A percentile compares a stretch with the other conserved stretches of the same genome.
phyloP scores from a whole-genome alignment of 1,140 invertebrate species.

The Melanaphis sacchari region DNA sequence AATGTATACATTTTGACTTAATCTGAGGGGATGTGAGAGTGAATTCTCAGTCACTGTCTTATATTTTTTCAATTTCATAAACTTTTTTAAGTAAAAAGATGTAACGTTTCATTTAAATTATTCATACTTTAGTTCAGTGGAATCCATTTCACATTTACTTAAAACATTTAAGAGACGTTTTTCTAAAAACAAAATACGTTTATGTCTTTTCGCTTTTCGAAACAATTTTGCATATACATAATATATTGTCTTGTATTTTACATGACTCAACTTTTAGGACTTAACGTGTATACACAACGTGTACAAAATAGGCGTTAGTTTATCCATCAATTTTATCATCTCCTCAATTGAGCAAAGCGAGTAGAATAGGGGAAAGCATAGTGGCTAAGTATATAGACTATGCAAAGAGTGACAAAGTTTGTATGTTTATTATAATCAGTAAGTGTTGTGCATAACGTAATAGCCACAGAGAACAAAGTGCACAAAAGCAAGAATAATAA shows the following conservation, averaged over 20 bases:
- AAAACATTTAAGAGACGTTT: background rate
- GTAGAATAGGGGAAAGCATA: background rate
- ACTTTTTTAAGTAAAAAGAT: background rate
- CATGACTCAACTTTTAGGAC: background rate
- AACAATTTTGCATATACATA: background rate
- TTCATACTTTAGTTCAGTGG: background rate
- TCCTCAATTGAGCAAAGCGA: background rate
- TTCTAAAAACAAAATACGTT: background rate
- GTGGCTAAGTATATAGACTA: background rate
- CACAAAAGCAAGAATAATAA: background rate
- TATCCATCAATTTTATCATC: conserved; percentile 48
- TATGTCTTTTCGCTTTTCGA: background rate
- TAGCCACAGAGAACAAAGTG: background rate
- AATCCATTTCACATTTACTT: background rate
- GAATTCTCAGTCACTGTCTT: background rate
- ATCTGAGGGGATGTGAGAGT: background rate
- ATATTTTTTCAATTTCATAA: background rate
- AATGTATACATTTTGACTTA: background rate
- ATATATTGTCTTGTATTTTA: background rate
- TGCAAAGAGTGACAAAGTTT: background rate
- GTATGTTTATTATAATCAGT: background rate
- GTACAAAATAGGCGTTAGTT: background rate
- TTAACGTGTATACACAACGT: background rate
- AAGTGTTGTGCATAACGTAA: conserved; percentile 10
- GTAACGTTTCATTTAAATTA: background rate